A percentile compares a stretch with the other conserved stretches of the same genome.
Conservation (phyloP, 2,888 invertebrate species). For the Chrysotoxum bicinctum region DNA sequence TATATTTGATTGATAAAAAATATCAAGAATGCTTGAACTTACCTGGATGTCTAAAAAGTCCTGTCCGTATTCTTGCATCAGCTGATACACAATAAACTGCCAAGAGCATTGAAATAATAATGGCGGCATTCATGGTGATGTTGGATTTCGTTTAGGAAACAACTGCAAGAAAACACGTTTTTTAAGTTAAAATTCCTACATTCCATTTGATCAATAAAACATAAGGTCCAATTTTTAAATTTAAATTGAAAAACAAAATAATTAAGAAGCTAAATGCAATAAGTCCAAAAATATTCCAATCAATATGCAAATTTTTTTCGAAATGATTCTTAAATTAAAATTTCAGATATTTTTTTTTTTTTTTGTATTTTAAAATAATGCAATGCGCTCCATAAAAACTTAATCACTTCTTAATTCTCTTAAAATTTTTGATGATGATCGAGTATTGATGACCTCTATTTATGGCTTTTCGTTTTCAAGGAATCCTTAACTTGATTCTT, state of each 20-base stretch:
- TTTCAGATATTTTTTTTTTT: not conserved
- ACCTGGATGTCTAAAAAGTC: conserved; percentile 62
- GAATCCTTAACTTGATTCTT: not conserved
- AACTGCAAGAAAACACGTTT: conserved; percentile 23
- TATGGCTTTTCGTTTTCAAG: not conserved
- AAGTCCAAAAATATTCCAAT: not conserved
- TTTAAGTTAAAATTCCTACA: not conserved
- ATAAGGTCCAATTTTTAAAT: not conserved
- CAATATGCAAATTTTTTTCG: not conserved
- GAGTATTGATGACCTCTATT: not conserved
- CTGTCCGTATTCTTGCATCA: conserved; percentile 41
- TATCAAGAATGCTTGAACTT: not conserved
- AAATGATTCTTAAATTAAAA: not conserved
- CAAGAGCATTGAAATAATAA: conserved; percentile 36
- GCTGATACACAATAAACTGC: conserved; percentile 12
- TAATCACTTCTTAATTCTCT: not conserved
- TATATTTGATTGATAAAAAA: not conserved
- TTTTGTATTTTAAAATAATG: not conserved
- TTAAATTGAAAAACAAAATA: not conserved
- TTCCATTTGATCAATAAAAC: not conserved
- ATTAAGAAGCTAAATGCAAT: not conserved
- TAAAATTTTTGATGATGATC: not conserved
- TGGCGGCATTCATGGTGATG: conserved; percentile 34
- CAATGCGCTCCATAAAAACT: not conserved
- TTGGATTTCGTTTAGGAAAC: not conserved